Base-by-base conservation (phyloP, 2,113 vertebrate genomes). In the Mormyrus iriodes region DNA sequence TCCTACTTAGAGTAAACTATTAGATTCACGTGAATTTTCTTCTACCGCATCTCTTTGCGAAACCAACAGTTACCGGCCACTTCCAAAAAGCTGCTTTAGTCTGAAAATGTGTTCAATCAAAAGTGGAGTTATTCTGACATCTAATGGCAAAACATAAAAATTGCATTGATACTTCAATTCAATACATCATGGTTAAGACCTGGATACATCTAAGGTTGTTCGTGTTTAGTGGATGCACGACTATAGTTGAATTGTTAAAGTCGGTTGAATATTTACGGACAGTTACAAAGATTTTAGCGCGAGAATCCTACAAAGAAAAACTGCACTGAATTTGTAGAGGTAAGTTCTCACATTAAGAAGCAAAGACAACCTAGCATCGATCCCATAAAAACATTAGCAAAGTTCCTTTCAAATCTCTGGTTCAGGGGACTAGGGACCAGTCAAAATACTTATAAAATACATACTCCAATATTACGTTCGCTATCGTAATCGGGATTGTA, bases 51-150 rank as follows among this genome's bases (percentile, higher is more conserved):
- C 52, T 10, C 0, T 69, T 69, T 42, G 4, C 6, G 73, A 79
- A 39, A 15, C 73, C 73, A 42, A 3, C n/a, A 73, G 15, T 42
- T 79, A 76, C 73, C 39, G 27, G 27, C 1, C 42, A 42, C 17
- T 39, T 39, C 35, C 52, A 73, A 85, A 69, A 61, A 85, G 10
- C 21, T 85, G 44, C 9, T 42, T 19, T 17, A 2, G 6, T 39
- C 73, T 79, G 35, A 76, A 76, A 39, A 76, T 76, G 73, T 79
- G 73, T 17, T n/a, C n/a, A n/a, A 17, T 79, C 13, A 79, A 79
- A 79, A 42, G 21, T 88, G 85, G 86, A n/a, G 89, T 89, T 53
- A 8, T 92, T 89, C 92, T 93, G 94, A 93, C 92, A 91, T 91
- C 95, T 91, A 86, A 92, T 94, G 94, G 92, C 24, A 35, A 91